A percentile compares a stretch with the other conserved stretches of the same genome.
These are phyloP conservation scores for Aselliscus stoliczkanus DNA, from an alignment of 2,797 vertebrate genomes.

Conservation along the genomic window DNA sequence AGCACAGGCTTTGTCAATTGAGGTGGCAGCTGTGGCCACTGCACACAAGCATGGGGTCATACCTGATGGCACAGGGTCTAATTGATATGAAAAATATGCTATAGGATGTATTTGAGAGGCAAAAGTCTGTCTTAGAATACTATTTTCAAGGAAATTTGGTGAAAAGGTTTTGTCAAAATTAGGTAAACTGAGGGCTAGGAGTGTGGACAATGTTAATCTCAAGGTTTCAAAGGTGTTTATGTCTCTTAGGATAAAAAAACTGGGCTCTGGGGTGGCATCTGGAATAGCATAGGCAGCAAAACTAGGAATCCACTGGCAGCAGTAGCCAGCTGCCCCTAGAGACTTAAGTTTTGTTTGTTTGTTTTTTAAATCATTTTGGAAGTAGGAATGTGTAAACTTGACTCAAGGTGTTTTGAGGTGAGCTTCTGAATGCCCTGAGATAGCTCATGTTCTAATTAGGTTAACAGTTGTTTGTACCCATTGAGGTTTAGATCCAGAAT, in stretches of 20 bases:
- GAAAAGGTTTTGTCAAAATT: neutral
- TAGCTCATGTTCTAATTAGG: neutral
- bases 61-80: neutral
- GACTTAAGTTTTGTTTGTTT: neutral
- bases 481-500: neutral
- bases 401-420: neutral
- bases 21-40: neutral
- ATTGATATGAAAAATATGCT: neutral
- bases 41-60: neutral
- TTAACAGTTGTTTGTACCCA: neutral
- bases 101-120: neutral
- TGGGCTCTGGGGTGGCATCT: neutral
- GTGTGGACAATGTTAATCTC: neutral
- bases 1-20: neutral
- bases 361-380: neutral
- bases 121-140: too few relatives aligned
- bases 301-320: neutral
- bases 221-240: neutral
- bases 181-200: neutral
- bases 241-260: neutral
- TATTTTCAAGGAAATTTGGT: neutral
- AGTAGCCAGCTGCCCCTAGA: neutral
- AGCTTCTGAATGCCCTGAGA: neutral
- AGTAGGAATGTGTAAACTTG: neutral
- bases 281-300: neutral